A percentile compares a stretch with the other conserved stretches of the same genome.
Evolutionary conservation across 2,797 vertebrate genomes (phyloP).

Genomic region (Lagorchestes hirsutus): DNA sequence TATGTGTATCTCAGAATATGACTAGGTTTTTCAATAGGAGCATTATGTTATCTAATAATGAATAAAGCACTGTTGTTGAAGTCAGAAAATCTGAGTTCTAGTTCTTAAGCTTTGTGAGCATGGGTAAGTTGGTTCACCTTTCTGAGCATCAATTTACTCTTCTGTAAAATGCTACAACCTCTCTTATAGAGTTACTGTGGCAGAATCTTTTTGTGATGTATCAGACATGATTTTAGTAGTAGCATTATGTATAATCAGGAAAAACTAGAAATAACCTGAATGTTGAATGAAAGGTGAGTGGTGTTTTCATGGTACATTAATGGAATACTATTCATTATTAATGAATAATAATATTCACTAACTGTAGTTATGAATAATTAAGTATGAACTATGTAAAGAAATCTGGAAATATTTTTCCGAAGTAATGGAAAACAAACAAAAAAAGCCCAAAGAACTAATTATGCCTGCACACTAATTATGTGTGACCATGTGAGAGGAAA

Average conservation of each 20-base stretch:
- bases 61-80: background rate
- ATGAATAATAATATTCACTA: too few species aligned
- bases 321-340: background rate
- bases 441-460: background rate
- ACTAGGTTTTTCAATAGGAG: background rate
- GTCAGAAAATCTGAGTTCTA: background rate
- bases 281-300: background rate
- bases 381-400: background rate
- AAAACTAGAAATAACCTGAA: background rate
- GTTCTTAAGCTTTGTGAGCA: constrained; percentile 1
- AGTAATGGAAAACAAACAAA: background rate
- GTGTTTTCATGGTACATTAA: background rate
- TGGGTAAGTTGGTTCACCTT: background rate
- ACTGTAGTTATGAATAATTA: background rate
- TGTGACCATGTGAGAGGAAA: background rate
- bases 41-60: background rate
- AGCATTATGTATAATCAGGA: background rate
- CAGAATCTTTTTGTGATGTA: background rate
- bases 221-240: background rate
- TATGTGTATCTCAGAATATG: background rate
- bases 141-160: background rate
- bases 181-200: background rate
- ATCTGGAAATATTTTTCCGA: background rate
- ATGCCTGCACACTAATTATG: background rate
- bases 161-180: background rate